Conservation (phyloP, 2,113 vertebrate genomes). For the Zapus hudsonius region DNA sequence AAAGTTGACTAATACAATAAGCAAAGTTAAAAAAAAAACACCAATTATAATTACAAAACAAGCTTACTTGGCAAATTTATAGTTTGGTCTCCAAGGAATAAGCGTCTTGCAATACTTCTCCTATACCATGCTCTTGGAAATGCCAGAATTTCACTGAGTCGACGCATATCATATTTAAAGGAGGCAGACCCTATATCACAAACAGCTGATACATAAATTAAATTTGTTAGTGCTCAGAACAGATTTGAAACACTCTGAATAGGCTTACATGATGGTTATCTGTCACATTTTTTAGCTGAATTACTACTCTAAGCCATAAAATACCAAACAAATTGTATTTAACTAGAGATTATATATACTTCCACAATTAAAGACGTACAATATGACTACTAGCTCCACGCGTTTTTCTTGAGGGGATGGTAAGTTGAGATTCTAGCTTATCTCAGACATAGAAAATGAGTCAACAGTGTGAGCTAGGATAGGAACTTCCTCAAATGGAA, state of each 20-base stretch:
- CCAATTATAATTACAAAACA: neutral
- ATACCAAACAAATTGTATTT: neutral
- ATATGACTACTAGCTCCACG: neutral
- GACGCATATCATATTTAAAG: conserved; percentile 98
- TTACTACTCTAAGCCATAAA: conserved; percentile 25
- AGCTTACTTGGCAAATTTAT: conserved; percentile 94
- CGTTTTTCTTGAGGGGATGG: neutral
- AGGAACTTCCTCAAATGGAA: conserved; percentile 2
- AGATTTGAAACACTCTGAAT: neutral
- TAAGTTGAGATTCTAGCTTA: neutral
- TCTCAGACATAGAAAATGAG: neutral
- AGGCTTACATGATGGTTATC: neutral
- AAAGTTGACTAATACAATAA: too few relatives aligned
- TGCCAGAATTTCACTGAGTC: conserved; percentile 97
- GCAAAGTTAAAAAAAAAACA: conserved; percentile 24
- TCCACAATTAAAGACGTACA: neutral
- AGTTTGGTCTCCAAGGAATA: conserved; percentile 98
- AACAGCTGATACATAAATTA: conserved; percentile 89
- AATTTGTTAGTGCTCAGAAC: conserved; percentile 31
- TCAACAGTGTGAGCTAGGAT: neutral
- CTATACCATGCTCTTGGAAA: conserved; percentile 99
- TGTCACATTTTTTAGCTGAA: neutral
- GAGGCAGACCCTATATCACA: conserved; percentile 99
- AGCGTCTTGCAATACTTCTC: conserved; percentile 95
- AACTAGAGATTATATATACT: neutral